phyloP scores from a whole-genome alignment of 2,888 invertebrate species.

The Syrphus vitripennis region DNA sequence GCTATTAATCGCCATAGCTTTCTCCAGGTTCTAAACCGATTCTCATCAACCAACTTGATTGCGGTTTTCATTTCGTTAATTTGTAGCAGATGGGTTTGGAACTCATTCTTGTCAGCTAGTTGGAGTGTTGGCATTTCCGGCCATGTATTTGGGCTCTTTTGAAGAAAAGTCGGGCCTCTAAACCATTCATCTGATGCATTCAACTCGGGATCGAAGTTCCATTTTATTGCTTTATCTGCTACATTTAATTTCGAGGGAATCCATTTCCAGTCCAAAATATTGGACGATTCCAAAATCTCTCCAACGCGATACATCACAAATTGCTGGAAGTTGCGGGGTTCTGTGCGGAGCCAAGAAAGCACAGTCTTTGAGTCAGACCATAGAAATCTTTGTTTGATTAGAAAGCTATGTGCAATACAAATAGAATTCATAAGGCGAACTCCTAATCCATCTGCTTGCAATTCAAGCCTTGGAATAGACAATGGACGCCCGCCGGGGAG shows the following conservation, averaged over 20 bases:
- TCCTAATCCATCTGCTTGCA: constrained; percentile 1
- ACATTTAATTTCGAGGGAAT: constrained; percentile 53
- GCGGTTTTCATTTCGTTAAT: not conserved
- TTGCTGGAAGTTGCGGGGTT: constrained; percentile 60
- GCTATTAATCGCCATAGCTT: not conserved
- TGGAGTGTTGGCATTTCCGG: not conserved
- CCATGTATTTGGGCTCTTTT: not conserved
- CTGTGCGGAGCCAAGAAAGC: constrained; percentile 70
- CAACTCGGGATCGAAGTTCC: not conserved
- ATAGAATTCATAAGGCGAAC: not conserved
- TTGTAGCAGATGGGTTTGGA: not conserved
- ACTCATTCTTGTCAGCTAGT: not conserved
- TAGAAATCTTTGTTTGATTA: constrained; percentile 38
- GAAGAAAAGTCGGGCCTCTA: not conserved
- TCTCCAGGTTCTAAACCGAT: not conserved
- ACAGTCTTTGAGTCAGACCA: constrained; percentile 73
- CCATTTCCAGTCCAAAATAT: constrained; percentile 41
- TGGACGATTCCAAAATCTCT: constrained; percentile 44
- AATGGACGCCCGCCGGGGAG: constrained; percentile 68
- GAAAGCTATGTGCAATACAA: constrained; percentile 3
- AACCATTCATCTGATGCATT: not conserved
- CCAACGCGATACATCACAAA: constrained; percentile 59
- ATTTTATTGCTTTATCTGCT: not conserved
- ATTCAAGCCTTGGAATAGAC: constrained; percentile 71
- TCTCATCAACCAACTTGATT: not conserved